phyloP scores from a whole-genome alignment of 2,797 vertebrate species.

The Petrocephalus sullivani region DNA sequence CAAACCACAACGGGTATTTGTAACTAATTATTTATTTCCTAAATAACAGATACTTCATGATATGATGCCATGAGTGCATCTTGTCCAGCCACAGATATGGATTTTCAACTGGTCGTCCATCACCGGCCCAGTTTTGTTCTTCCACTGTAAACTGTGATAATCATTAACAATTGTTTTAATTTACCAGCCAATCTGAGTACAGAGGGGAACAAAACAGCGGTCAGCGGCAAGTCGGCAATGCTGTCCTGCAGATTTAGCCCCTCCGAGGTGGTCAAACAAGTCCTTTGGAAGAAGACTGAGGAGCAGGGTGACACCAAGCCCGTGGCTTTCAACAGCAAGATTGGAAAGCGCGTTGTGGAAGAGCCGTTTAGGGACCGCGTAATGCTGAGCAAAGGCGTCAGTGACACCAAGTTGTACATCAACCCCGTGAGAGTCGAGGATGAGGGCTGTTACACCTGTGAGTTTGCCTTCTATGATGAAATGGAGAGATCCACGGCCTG shows the following conservation, averaged over 20 bases:
- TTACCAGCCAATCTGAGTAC: constrained; percentile 48
- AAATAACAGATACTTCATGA: neutral
- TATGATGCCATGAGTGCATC: neutral
- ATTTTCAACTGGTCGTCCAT: neutral
- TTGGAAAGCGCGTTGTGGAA: constrained; percentile 62
- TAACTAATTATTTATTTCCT: neutral
- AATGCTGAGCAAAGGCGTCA: constrained; percentile 57
- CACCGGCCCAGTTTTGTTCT: neutral
- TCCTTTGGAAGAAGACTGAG: constrained; percentile 52
- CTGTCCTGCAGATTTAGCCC: constrained; percentile 61
- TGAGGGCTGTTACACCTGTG: constrained; percentile 69
- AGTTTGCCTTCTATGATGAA: constrained; percentile 51
- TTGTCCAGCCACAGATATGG: neutral
- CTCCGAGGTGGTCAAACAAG: constrained; percentile 63
- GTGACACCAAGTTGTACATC: constrained; percentile 59
- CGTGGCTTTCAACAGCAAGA: constrained; percentile 59
- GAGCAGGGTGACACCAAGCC: constrained; percentile 39
- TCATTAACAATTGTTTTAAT: neutral
- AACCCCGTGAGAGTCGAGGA: constrained; percentile 58
- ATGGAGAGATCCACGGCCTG: constrained; percentile 56
- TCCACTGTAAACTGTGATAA: neutral
- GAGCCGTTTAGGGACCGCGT: constrained; percentile 54
- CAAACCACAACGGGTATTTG: neutral
- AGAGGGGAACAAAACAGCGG: constrained; percentile 60
- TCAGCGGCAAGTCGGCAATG: constrained; percentile 57